Conservation (phyloP, 2,888 invertebrate species). For the Sphecodes monilicornis region DNA sequence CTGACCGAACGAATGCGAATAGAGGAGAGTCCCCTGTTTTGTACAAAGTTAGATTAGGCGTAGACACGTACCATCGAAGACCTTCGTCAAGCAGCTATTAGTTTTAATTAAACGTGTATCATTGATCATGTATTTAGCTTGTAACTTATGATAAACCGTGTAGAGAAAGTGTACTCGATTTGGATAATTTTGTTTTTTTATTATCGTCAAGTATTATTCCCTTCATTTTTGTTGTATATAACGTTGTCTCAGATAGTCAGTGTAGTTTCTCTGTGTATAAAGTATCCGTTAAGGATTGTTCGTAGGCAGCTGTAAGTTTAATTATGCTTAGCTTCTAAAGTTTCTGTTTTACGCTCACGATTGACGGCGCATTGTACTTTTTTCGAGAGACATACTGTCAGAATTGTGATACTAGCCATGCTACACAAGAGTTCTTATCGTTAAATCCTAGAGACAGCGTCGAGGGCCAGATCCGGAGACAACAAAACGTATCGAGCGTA, state of each 20-base stretch:
- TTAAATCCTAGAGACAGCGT: slow-evolving; percentile 65
- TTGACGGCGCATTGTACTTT: slow-evolving; percentile 51
- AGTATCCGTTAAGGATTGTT: not conserved
- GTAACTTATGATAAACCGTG: slow-evolving; percentile 50
- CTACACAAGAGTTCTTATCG: slow-evolving; percentile 73
- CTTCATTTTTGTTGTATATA: slow-evolving; percentile 40
- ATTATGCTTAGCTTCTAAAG: slow-evolving; percentile 15
- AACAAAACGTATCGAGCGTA: slow-evolving; percentile 15
- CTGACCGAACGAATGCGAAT: not conserved
- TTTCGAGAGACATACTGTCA: slow-evolving; percentile 61
- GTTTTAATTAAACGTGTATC: slow-evolving; percentile 35
- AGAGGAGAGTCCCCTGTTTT: slow-evolving; percentile 20
- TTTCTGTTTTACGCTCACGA: slow-evolving; percentile 28
- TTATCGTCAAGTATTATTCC: not conserved
- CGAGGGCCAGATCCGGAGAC: slow-evolving; percentile 30
- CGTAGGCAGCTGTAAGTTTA: slow-evolving; percentile 1
- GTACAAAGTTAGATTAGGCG: slow-evolving; percentile 61
- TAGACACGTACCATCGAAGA: slow-evolving; percentile 49
- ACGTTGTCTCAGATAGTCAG: not conserved
- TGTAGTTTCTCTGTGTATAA: slow-evolving; percentile 27
- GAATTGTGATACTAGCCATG: slow-evolving; percentile 83
- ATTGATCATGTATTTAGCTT: slow-evolving; percentile 36
- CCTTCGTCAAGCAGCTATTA: slow-evolving; percentile 71
- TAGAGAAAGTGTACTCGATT: slow-evolving; percentile 40
- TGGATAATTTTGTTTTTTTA: not conserved